Evolutionary conservation across 2,113 vertebrate species (phyloP).

Genomic region (Rhea americana): DNA sequence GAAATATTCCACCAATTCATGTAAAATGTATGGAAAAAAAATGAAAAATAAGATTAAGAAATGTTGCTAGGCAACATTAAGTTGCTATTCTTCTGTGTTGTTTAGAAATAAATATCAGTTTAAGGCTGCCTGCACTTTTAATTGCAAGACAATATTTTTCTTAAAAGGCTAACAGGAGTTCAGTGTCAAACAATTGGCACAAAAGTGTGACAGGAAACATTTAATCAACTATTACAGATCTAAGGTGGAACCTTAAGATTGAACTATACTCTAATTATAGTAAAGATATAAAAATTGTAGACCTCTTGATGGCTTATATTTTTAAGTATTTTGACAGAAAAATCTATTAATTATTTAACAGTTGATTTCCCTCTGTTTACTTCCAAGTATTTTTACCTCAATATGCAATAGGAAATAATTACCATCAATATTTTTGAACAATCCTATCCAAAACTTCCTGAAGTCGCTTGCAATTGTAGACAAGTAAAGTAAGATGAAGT

Average conservation of each 20-base stretch:
- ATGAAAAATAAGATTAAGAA: neutral
- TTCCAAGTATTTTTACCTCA: neutral
- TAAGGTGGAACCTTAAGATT: neutral
- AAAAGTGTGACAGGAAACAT: neutral
- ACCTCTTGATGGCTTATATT: neutral
- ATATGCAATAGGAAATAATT: constrained; percentile 14
- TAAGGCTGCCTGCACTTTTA: neutral
- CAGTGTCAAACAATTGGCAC: neutral
- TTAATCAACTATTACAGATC: neutral
- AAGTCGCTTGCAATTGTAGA: constrained; percentile 78
- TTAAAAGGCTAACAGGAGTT: neutral
- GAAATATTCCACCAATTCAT: neutral
- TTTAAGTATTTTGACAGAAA: neutral
- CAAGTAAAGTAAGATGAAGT: constrained; percentile 82
- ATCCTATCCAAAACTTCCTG: constrained; percentile 88
- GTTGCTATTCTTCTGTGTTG: neutral
- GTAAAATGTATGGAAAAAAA: accelerated
- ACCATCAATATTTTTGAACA: constrained; percentile 89
- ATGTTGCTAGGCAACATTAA: neutral
- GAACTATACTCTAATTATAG: neutral
- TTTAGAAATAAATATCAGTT: neutral
- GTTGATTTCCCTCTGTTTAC: neutral
- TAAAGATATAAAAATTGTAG: accelerated
- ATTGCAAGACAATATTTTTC: neutral
- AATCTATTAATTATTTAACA: neutral